Percentiles rank a stretch among this genome's conserved stretches.
These are phyloP conservation scores for Actenoides lindsayi DNA, from an alignment of 2,113 vertebrate species.

Conservation along the genomic window DNA sequence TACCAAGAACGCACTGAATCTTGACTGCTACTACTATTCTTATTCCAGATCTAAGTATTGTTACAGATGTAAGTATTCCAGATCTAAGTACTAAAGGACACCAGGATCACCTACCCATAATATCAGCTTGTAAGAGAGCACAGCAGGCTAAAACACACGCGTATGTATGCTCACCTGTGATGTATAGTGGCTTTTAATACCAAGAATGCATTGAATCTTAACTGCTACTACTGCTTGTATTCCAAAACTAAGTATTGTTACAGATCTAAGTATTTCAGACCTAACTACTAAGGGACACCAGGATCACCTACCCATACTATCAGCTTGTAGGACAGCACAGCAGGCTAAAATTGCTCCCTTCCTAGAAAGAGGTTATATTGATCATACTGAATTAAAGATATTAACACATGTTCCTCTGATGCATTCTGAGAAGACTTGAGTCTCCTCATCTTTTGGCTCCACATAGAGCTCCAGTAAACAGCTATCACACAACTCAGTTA, in stretches of 20 bases:
- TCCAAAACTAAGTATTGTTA: too few relatives aligned
- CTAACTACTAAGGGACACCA: background rate
- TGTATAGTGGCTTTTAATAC: too few relatives aligned
- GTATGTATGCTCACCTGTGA: too few relatives aligned
- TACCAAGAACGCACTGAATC: background rate
- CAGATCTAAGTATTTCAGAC: too few relatives aligned
- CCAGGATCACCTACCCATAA: too few relatives aligned
- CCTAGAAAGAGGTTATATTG: background rate
- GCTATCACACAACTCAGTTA: background rate
- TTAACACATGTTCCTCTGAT: background rate
- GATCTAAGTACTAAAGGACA: background rate
- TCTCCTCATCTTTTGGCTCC: background rate
- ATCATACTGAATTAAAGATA: background rate
- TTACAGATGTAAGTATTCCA: too few relatives aligned
- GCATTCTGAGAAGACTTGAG: background rate
- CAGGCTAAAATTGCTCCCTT: background rate
- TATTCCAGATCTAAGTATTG: background rate
- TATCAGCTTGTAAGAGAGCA: too few relatives aligned
- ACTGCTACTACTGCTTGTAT: too few relatives aligned
- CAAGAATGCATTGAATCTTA: too few relatives aligned
- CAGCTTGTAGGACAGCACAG: background rate
- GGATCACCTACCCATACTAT: background rate
- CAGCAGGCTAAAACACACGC: background rate
- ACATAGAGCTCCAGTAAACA: background rate
- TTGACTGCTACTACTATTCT: background rate